phyloP scores from a whole-genome alignment of 2,113 vertebrate species.

The Pseudolaguvia tuberculata region DNA sequence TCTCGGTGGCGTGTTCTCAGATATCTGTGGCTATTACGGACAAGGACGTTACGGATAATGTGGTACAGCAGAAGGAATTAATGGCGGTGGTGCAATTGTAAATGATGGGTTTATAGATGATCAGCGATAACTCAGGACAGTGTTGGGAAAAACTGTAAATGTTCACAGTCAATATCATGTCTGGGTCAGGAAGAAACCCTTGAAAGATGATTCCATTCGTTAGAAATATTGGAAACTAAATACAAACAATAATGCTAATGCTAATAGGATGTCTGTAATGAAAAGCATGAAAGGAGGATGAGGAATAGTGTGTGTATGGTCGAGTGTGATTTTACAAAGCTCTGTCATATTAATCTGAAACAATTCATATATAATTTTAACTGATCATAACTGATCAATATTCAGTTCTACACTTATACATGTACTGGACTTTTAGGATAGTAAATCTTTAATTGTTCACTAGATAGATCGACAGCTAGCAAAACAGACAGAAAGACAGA shows the following conservation, averaged over 20 bases:
- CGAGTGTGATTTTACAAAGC: too few species aligned
- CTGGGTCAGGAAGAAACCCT: background rate
- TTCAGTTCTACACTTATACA: too few species aligned
- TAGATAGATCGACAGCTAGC: too few species aligned
- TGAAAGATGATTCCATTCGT: too few species aligned
- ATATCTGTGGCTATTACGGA: background rate
- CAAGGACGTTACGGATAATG: constrained; percentile 31
- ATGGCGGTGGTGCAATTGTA: background rate
- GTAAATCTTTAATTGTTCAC: too few species aligned
- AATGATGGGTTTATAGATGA: constrained; percentile 19
- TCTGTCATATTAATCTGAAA: too few species aligned
- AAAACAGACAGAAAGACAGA: too few species aligned
- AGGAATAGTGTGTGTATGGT: too few species aligned
- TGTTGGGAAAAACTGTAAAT: constrained; percentile 21
- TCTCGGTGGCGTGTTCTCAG: background rate
- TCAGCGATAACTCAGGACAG: constrained; percentile 25
- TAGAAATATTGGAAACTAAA: background rate
- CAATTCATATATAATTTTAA: too few species aligned
- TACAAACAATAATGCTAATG: background rate
- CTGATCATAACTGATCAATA: too few species aligned
- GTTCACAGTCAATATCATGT: constrained; percentile 7
- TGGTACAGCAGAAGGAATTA: constrained; percentile 20
- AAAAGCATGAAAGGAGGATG: too few species aligned
- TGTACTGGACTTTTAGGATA: too few species aligned
- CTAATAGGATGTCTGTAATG: background rate